Conservation (phyloP, 2,113 vertebrate species). For the Syngnathus typhle region DNA sequence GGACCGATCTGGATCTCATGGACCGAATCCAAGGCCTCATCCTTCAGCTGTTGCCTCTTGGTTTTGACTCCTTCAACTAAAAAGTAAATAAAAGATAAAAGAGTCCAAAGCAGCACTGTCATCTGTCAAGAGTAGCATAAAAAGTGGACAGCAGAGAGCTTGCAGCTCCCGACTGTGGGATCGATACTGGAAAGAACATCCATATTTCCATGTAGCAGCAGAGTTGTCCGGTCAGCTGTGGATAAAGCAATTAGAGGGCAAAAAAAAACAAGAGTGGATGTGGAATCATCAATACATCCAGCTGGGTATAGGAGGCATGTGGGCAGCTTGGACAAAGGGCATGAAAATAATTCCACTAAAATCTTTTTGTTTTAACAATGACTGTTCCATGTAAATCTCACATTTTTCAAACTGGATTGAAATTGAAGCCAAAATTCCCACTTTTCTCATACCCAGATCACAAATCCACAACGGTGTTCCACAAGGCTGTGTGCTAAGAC, state of each 20-base stretch:
- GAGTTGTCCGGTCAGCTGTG: slow-evolving; percentile 43
- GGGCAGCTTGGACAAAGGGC: not conserved
- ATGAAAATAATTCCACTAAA: not conserved
- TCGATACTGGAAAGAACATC: slow-evolving; percentile 54
- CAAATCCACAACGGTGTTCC: not conserved
- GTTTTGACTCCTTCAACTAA: slow-evolving; percentile 7
- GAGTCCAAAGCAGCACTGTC: slow-evolving; percentile 4
- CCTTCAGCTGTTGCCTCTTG: slow-evolving; percentile 18
- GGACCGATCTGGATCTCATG: slow-evolving; percentile 55
- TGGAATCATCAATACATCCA: slow-evolving; percentile 51
- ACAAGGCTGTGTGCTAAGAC: too few species aligned
- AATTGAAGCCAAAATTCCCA: not conserved
- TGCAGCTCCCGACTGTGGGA: not conserved
- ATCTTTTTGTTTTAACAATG: not conserved
- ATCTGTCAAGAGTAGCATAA: slow-evolving; percentile 5
- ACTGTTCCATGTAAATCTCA: too few species aligned
- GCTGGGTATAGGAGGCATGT: slow-evolving; percentile 33
- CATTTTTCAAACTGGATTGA: not conserved
- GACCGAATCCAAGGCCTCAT: slow-evolving; percentile 64
- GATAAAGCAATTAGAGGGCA: slow-evolving; percentile 46
- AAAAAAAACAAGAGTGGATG: slow-evolving; percentile 13
- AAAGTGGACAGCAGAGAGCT: slow-evolving; percentile 12
- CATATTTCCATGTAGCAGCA: slow-evolving; percentile 39
- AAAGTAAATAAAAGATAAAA: not conserved
- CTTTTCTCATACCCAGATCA: not conserved